Evolutionary conservation across 2,113 vertebrate genomes (phyloP).

Genomic region (Nycticorax nycticorax): DNA sequence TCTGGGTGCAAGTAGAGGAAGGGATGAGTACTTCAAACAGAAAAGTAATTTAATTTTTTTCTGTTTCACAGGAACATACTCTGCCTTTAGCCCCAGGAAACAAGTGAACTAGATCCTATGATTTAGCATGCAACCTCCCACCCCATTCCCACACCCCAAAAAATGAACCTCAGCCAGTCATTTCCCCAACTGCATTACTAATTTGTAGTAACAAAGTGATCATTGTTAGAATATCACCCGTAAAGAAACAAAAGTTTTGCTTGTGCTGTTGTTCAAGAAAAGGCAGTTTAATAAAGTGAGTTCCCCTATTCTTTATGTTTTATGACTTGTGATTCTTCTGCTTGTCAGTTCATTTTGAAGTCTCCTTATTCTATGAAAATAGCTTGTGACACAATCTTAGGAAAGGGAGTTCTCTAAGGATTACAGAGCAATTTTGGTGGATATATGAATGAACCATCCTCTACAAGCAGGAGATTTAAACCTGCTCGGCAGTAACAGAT

Average conservation of each 20-base stretch:
- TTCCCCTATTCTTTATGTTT: background rate
- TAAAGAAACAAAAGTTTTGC: background rate
- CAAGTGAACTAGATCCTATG: background rate
- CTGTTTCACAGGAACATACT: background rate
- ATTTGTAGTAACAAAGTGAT: background rate
- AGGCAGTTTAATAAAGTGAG: background rate
- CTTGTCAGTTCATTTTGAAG: conserved; percentile 10
- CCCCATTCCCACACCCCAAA: background rate
- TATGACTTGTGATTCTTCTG: conserved; percentile 12
- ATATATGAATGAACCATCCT: background rate
- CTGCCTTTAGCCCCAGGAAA: background rate
- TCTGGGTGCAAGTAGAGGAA: background rate
- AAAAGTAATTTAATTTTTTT: background rate
- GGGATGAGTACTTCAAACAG: background rate
- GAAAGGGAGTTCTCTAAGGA: background rate
- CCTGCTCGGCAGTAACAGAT: background rate
- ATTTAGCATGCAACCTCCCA: background rate
- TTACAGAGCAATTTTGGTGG: background rate
- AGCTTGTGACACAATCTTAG: background rate
- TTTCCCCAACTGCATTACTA: background rate
- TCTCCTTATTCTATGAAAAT: background rate
- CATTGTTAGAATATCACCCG: background rate
- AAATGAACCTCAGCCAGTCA: background rate
- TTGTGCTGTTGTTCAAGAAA: background rate
- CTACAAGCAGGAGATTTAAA: background rate